These are phyloP conservation scores for Stichopus horrens DNA, from an alignment of 53 echinoderm and acorn worm genomes.

Conservation along the genomic window DNA sequence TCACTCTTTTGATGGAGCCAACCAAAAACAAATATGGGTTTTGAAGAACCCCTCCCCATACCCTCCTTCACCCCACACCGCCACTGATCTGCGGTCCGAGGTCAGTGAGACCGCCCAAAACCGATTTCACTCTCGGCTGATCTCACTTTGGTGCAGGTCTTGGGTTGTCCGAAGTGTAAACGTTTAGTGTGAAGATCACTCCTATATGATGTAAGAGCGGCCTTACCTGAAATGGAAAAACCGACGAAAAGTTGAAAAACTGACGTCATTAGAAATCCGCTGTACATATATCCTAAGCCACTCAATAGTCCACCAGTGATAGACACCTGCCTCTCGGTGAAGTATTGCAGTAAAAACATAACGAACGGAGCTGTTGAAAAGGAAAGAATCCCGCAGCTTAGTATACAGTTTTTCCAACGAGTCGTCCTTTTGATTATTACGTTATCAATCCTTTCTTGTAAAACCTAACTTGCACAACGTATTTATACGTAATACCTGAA, in stretches of 20 bases:
- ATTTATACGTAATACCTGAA: no score
- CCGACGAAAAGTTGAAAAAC: not conserved
- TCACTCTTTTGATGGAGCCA: no score
- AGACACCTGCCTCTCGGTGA: not conserved
- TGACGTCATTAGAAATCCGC: conserved; percentile 2
- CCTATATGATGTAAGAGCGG: not conserved
- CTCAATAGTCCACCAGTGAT: not conserved
- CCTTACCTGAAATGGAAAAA: not conserved
- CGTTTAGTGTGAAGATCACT: not conserved
- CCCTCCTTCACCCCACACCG: not conserved
- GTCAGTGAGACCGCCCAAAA: not conserved
- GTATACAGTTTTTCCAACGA: no score
- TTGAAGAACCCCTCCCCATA: not conserved
- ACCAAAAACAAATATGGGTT: no score
- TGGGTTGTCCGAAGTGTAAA: not conserved
- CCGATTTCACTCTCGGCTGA: not conserved
- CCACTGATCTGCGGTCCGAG: not conserved
- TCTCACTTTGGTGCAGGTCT: not conserved
- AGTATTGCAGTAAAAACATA: not conserved
- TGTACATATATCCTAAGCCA: conserved; percentile 8
- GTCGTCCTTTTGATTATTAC: no score
- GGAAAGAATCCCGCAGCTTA: not conserved
- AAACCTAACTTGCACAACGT: no score
- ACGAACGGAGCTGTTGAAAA: conserved; percentile 5
- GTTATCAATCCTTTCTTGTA: no score